Percentiles rank a stretch among this genome's conserved stretches.
phyloP scores from a whole-genome alignment of 2,797 vertebrate genomes.

The Acanthis flammea region DNA sequence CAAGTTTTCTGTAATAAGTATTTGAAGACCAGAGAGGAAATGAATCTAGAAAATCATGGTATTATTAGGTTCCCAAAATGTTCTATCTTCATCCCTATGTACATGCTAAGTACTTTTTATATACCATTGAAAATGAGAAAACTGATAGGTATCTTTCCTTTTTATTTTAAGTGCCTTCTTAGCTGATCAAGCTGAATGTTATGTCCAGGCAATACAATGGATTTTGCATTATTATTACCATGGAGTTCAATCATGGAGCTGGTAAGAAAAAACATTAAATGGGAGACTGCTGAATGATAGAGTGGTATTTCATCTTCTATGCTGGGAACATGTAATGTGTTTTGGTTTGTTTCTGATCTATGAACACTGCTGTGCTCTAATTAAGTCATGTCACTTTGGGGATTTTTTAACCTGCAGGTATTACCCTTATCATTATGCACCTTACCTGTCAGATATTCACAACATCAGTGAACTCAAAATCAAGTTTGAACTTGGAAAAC shows the following conservation, averaged over 20 bases:
- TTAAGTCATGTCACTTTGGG: neutral
- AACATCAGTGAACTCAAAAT: conserved; percentile 84
- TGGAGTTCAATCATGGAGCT: conserved; percentile 98
- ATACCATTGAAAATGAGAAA: neutral
- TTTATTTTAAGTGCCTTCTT: conserved; percentile 87
- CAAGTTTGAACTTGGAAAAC: conserved; percentile 89
- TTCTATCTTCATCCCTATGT: neutral
- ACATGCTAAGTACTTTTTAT: neutral
- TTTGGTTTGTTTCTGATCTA: neutral
- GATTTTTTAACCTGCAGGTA: conserved; percentile 78
- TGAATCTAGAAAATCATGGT: neutral
- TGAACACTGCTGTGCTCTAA: neutral
- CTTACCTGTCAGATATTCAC: conserved; percentile 93
- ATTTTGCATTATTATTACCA: conserved; percentile 99
- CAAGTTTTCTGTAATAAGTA: neutral
- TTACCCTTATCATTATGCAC: conserved; percentile 96
- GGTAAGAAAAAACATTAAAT: conserved; percentile 78
- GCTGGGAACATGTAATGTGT: neutral
- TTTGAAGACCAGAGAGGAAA: neutral
- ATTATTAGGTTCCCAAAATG: neutral
- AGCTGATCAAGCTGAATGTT: conserved; percentile 90
- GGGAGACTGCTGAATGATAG: neutral
- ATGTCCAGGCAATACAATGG: conserved; percentile 98
- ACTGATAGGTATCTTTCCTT: neutral
- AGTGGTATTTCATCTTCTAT: neutral